phyloP scores from a whole-genome alignment of 2,797 vertebrate genomes.

The Scyliorhinus canicula region DNA sequence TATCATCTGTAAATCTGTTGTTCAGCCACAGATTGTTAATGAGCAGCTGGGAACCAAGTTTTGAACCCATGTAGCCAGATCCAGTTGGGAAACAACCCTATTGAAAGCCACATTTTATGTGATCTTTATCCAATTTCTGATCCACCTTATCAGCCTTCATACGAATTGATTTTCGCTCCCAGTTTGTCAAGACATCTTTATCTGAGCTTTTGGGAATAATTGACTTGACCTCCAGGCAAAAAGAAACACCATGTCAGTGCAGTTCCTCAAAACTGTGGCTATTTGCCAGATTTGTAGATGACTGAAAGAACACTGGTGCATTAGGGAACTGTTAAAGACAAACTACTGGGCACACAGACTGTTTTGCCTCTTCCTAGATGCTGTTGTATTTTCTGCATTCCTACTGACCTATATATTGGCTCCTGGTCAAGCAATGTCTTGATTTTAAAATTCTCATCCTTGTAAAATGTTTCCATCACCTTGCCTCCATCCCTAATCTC shows the following conservation, averaged over 20 bases:
- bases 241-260: not conserved
- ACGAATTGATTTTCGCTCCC: not conserved
- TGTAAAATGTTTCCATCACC: not conserved
- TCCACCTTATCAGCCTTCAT: not conserved
- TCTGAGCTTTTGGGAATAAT: not conserved
- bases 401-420: not conserved
- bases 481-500: no score
- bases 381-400: not conserved
- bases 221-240: not conserved
- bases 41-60: no score
- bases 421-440: not conserved
- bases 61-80: not conserved
- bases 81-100: not conserved
- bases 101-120: not conserved
- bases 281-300: not conserved
- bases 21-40: not conserved
- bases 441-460: not conserved
- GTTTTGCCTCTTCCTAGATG: no score
- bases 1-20: not conserved
- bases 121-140: not conserved
- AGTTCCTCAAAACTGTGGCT: not conserved
- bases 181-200: not conserved
- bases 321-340: not conserved
- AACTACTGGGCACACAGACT: not conserved
- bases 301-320: not conserved